Conservation (phyloP, 2,113 vertebrate genomes). For the Balaeniceps rex region DNA sequence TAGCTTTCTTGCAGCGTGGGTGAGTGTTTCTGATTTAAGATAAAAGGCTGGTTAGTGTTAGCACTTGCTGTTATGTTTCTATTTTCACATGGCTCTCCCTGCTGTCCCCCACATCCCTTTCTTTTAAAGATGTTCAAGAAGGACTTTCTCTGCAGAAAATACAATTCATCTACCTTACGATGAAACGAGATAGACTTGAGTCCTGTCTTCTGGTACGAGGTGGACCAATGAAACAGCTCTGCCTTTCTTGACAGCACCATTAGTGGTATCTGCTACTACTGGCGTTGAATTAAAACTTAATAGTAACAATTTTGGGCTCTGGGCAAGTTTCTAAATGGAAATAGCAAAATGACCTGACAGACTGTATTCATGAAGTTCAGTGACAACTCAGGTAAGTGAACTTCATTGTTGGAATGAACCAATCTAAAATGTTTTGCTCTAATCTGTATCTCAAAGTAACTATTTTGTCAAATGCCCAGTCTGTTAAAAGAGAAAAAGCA, state of each 20-base stretch:
- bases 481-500: not conserved
- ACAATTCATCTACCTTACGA: not conserved
- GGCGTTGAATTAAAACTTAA: not conserved
- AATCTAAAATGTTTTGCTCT: not conserved
- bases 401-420: not conserved
- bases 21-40: not conserved
- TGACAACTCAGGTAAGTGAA: not conserved
- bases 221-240: not conserved
- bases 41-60: not conserved
- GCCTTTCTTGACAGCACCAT: not conserved
- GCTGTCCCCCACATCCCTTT: not conserved
- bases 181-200: not conserved
- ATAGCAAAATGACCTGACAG: not conserved
- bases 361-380: not conserved
- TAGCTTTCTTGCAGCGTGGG: not conserved
- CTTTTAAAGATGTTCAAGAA: not conserved
- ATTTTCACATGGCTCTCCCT: not conserved
- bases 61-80: not conserved
- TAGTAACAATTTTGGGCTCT: not conserved
- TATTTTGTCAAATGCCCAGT: not conserved
- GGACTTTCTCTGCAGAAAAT: not conserved
- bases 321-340: not conserved
- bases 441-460: not conserved
- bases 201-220: not conserved
- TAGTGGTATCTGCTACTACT: not conserved